These are phyloP conservation scores for Sinopyrophorus schimmeli DNA, from an alignment of 2,888 invertebrate genomes.

Conservation along the genomic window DNA sequence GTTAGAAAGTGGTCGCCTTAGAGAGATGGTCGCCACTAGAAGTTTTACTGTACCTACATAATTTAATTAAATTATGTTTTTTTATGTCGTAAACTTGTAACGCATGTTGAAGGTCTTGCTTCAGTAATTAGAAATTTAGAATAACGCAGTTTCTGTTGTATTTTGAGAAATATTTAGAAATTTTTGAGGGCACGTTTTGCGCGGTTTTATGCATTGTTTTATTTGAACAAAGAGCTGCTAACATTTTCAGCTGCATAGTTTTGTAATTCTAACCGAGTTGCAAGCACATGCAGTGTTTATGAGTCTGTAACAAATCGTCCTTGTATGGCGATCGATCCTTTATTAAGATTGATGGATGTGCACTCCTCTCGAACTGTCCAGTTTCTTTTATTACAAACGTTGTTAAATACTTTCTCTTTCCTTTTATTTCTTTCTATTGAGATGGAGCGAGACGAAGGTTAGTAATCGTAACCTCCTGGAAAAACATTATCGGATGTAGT, in stretches of 20 bases:
- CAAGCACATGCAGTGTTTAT: slow-evolving; percentile 43
- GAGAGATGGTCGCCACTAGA: no score
- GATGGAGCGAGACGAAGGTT: slow-evolving; percentile 16
- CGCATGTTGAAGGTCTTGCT: no score
- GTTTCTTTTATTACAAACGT: slow-evolving; percentile 29
- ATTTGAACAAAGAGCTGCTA: background rate
- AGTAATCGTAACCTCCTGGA: no score
- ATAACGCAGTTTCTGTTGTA: no score
- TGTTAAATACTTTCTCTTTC: slow-evolving; percentile 29
- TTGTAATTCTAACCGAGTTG: slow-evolving; percentile 34
- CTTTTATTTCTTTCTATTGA: slow-evolving; percentile 14
- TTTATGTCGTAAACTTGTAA: no score
- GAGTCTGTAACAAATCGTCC: slow-evolving; percentile 47
- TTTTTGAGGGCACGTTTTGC: no score
- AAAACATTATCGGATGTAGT: no score
- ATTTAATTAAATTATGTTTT: no score
- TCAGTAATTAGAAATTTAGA: no score
- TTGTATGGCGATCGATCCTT: slow-evolving; percentile 45
- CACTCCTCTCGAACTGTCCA: slow-evolving; percentile 39
- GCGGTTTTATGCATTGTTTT: slow-evolving; percentile 1
- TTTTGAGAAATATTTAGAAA: no score
- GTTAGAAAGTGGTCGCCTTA: no score
- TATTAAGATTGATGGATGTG: slow-evolving; percentile 47
- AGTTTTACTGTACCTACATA: no score
- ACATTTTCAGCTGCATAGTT: slow-evolving; percentile 15